These are phyloP conservation scores for Sthenelais limicola DNA, from an alignment of 2,888 invertebrate genomes.

Conservation along the genomic window DNA sequence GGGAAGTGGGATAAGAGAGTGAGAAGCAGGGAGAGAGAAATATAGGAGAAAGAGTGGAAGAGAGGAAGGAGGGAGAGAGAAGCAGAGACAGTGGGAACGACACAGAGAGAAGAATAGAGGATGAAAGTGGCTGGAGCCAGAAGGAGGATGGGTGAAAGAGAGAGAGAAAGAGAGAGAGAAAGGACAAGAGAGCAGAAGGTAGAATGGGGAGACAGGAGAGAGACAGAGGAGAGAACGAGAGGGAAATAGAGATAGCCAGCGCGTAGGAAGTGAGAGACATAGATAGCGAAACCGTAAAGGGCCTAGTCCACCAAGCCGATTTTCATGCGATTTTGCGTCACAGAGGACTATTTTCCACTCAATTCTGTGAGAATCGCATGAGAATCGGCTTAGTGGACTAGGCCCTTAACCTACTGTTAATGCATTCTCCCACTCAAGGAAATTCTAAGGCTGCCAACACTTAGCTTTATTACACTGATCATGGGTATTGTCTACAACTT, in stretches of 20 bases:
- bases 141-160: no score
- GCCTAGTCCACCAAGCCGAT: no score
- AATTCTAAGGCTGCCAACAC: no score
- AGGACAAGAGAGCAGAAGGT: background rate
- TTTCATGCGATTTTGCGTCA: no score
- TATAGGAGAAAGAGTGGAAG: background rate
- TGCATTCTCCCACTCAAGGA: no score
- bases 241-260: background rate
- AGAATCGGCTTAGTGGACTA: no score
- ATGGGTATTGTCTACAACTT: no score
- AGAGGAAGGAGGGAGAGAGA: background rate
- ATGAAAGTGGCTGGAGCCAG: background rate
- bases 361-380: no score
- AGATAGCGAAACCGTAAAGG: no score
- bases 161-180: background rate
- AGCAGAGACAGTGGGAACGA: background rate
- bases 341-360: no score
- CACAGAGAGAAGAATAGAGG: background rate
- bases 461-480: no score
- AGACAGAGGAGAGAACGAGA: background rate
- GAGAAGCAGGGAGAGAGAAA: background rate
- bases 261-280: background rate
- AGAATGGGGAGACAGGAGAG: background rate
- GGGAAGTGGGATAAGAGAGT: background rate
- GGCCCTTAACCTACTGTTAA: no score